Base-by-base conservation (phyloP, 2,888 invertebrate genomes). In the Linnaemya tessellans region DNA sequence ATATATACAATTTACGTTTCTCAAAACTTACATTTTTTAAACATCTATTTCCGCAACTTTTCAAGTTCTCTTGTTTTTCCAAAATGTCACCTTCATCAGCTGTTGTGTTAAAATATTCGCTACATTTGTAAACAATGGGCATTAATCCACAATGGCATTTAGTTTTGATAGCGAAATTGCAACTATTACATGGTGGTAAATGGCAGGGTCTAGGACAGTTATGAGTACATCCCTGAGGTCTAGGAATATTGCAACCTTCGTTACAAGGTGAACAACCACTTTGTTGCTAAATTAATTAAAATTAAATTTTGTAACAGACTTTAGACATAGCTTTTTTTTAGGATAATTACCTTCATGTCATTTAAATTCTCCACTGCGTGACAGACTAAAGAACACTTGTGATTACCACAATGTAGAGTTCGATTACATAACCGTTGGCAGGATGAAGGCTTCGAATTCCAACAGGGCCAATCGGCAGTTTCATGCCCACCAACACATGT, bases 91-190 rank as follows among this genome's bases (percentile, higher is more conserved):
- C 92, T 71, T 91, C 92, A 49, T 91, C 90, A 1, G 91, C 92
- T 64, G 94, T 93, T 15, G 94, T 93, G 2, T 92, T 90, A 0
- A 94, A 93, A 91, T 96, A 94, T 88, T 96, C 95, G 46, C 92
- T 93, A 90, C 98, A 98, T 41, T 95, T 94, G 74, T 97, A 94
- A 89, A 96, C 96, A 4, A 96, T 93, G 87, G 96, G 95, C 74
- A 95, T 95, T 7, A 97, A 93, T 0, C 95, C 95, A 90, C 98
- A 98, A 90, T 98, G 97, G 88, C 98, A 98, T 46, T 95, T 93
- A 67, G 96, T 91, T 89, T 96, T 94, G 35, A 97, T 93, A 88
- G 95, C 93, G 77, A 95, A 94, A 58, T 94, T 94, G 91, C 98
- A 98, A 0, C 96, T 95, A 0, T 95, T 94, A 90, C 98, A 98